These are phyloP conservation scores for Synergus japonicus DNA, from an alignment of 2,888 invertebrate genomes.

Conservation along the genomic window DNA sequence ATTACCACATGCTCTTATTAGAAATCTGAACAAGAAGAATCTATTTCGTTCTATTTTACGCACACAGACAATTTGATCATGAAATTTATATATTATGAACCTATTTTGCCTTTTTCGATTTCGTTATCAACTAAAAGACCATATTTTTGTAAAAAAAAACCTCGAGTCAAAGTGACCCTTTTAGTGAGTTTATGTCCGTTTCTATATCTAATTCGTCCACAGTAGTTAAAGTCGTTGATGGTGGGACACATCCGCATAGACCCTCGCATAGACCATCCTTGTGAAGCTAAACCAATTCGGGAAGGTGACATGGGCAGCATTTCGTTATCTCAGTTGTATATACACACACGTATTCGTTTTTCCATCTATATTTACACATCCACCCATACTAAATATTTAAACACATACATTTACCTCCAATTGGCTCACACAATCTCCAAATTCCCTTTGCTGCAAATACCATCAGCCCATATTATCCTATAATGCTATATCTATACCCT, in stretches of 20 bases:
- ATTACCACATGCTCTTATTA: too few species aligned
- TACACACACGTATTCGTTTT: neutral
- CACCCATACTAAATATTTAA: neutral
- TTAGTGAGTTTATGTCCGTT: neutral
- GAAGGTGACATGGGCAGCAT: neutral
- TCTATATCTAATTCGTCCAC: neutral
- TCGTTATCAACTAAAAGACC: neutral
- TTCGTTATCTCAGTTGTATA: neutral
- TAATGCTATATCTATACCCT: constrained; percentile 20
- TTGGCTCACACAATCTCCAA: neutral
- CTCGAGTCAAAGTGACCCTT: neutral
- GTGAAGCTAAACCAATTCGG: neutral
- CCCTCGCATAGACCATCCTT: neutral
- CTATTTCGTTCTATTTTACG: too few species aligned
- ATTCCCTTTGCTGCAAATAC: constrained; percentile 5
- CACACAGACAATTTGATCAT: too few species aligned
- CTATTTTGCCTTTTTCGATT: too few species aligned
- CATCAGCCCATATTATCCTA: neutral
- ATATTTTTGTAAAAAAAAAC: neutral
- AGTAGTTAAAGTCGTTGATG: neutral
- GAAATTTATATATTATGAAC: too few species aligned
- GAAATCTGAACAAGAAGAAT: too few species aligned
- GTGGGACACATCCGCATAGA: too few species aligned
- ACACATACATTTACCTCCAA: constrained; percentile 6
- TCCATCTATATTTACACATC: neutral